Percentiles rank a stretch among this genome's conserved stretches.
phyloP scores from a whole-genome alignment of 2,113 vertebrate species.

The Trichechus manatus region DNA sequence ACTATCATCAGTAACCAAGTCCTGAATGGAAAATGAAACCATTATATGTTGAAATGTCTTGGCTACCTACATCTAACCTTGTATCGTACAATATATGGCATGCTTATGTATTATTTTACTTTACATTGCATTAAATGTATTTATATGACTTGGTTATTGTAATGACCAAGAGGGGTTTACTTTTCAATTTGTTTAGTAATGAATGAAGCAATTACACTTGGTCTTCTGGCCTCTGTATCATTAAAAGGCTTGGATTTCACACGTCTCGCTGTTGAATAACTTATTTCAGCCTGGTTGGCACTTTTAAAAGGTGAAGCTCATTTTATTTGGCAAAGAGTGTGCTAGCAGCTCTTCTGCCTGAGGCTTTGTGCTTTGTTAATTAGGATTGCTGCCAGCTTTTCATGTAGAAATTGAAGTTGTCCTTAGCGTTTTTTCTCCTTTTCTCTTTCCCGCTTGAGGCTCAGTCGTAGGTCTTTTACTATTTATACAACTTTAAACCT shows the following conservation, averaged over 20 bases:
- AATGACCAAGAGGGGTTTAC: neutral
- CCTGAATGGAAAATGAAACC: neutral
- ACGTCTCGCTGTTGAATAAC: slow-evolving; percentile 73
- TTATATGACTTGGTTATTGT: neutral
- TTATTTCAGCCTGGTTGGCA: slow-evolving; percentile 76
- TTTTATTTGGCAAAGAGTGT: slow-evolving; percentile 74
- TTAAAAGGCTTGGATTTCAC: slow-evolving; percentile 70
- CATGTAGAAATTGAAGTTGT: slow-evolving; percentile 67
- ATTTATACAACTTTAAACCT: slow-evolving; percentile 57
- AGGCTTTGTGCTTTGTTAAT: slow-evolving; percentile 82
- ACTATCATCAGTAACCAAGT: neutral
- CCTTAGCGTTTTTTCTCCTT: neutral
- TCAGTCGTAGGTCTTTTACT: slow-evolving; percentile 39
- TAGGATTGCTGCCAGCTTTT: slow-evolving; percentile 67
- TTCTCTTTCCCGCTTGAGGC: slow-evolving; percentile 53
- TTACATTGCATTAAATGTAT: neutral
- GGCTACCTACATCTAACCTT: neutral
- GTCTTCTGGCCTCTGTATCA: slow-evolving; percentile 75
- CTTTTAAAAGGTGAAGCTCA: slow-evolving; percentile 80
- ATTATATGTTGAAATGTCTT: neutral
- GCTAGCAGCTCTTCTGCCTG: slow-evolving; percentile 54
- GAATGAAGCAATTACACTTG: slow-evolving; percentile 73
- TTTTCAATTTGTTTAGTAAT: slow-evolving; percentile 27
- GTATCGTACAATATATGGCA: neutral
- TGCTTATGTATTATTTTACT: neutral